These are phyloP conservation scores for Marmota monax DNA, from an alignment of 2,113 vertebrate species.

Conservation along the genomic window DNA sequence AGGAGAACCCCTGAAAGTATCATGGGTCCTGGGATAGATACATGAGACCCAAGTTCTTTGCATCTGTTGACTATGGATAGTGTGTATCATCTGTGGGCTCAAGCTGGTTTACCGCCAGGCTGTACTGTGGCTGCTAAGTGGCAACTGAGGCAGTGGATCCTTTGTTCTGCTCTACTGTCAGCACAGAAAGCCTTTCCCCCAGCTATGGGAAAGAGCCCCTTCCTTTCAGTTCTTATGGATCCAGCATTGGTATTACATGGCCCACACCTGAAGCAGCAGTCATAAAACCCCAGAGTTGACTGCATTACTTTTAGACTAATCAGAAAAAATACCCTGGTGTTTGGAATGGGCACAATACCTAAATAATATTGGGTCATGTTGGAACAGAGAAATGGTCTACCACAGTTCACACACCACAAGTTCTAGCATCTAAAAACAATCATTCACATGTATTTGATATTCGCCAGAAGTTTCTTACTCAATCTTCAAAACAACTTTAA, in stretches of 20 bases:
- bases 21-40: background rate
- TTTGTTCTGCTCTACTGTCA: background rate
- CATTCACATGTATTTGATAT: background rate
- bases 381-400: background rate
- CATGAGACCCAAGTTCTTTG: background rate
- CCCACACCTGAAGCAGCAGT: background rate
- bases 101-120: background rate
- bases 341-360: background rate
- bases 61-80: background rate
- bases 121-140: background rate
- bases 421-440: conserved; percentile 11
- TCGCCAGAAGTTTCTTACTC: background rate
- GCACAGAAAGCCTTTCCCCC: background rate
- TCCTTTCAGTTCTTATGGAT: background rate
- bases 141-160: background rate
- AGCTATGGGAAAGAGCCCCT: background rate
- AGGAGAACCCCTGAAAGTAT: background rate
- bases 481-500: background rate
- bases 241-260: too few species aligned
- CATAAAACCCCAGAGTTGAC: background rate
- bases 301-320: background rate
- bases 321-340: background rate
- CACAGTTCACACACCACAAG: background rate
- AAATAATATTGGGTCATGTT: background rate
- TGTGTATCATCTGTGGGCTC: background rate